Conservation (phyloP, 2,888 invertebrate species). For the Vannuccia rotundouncinata region DNA sequence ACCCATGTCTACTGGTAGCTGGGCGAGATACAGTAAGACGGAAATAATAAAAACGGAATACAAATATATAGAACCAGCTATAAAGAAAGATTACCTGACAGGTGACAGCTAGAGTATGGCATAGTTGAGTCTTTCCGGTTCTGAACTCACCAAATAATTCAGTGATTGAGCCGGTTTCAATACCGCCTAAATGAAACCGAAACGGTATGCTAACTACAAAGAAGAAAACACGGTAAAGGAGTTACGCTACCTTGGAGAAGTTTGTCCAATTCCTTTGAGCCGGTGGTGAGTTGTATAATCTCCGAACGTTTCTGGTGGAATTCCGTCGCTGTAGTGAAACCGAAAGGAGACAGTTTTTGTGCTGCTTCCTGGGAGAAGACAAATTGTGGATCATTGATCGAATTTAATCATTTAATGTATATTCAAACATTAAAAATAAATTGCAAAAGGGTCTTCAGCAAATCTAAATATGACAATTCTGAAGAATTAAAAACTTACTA, state of each 20-base stretch:
- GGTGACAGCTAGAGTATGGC: constrained; percentile 91
- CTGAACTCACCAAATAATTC: constrained; percentile 97
- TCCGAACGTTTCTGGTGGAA: constrained; percentile 90
- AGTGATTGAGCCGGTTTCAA: constrained; percentile 95
- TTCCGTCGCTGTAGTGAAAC: constrained; percentile 93
- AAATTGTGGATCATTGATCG: constrained; percentile 10
- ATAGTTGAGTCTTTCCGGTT: constrained; percentile 92
- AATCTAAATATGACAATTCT: not conserved
- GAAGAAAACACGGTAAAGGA: constrained; percentile 8
- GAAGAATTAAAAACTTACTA: constrained; percentile 58
- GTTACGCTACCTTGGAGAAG: constrained; percentile 76
- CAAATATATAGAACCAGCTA: no score
- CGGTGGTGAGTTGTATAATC: constrained; percentile 86
- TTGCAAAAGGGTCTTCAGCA: not conserved
- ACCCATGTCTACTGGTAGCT: constrained; percentile 89
- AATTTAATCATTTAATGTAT: not conserved
- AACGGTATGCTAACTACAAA: constrained; percentile 59
- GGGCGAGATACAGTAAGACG: constrained; percentile 46
- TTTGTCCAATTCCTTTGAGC: constrained; percentile 85
- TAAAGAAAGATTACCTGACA: no score
- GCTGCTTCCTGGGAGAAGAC: constrained; percentile 65
- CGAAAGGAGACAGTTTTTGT: constrained; percentile 86
- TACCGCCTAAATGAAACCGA: no score
- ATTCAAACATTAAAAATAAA: not conserved
- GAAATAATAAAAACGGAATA: no score